Conservation (phyloP, 2,797 vertebrate genomes). For the Nannoperca obscura region DNA sequence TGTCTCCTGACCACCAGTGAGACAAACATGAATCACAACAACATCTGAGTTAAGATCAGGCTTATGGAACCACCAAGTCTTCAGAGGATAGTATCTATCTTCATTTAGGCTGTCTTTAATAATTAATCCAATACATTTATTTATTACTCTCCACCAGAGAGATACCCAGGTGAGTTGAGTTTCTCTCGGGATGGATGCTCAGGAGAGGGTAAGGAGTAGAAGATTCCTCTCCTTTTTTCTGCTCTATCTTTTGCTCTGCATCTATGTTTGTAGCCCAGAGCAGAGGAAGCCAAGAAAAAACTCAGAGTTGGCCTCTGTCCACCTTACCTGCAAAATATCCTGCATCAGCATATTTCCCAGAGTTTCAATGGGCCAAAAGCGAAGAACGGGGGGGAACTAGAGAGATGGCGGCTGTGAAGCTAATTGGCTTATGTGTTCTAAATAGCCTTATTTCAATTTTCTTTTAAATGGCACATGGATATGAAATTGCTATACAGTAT, state of each 20-base stretch:
- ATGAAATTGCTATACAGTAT: conserved; percentile 10
- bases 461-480: conserved; percentile 38
- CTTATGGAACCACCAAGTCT: conserved; percentile 61
- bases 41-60: conserved; percentile 63
- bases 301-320: conserved; percentile 79
- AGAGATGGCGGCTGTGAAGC: conserved; percentile 39
- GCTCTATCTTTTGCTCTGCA: conserved; percentile 59
- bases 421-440: conserved; percentile 59
- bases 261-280: conserved; percentile 79
- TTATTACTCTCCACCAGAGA: conserved; percentile 74
- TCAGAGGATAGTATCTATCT: conserved; percentile 77
- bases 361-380: conserved; percentile 67
- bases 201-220: conserved; percentile 67
- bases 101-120: conserved; percentile 85
- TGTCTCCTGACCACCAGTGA: conserved; percentile 62
- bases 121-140: conserved; percentile 83
- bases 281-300: conserved; percentile 72
- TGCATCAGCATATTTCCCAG: conserved; percentile 78
- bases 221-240: conserved; percentile 63
- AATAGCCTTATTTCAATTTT: conserved; percentile 55
- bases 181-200: conserved; percentile 74
- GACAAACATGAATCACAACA: conserved; percentile 70
- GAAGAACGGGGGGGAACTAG: conserved; percentile 19
- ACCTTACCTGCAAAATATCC: conserved; percentile 77
- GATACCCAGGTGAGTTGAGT: conserved; percentile 82